phyloP scores from a whole-genome alignment of 2,113 vertebrate genomes.

The Setophaga petechia region DNA sequence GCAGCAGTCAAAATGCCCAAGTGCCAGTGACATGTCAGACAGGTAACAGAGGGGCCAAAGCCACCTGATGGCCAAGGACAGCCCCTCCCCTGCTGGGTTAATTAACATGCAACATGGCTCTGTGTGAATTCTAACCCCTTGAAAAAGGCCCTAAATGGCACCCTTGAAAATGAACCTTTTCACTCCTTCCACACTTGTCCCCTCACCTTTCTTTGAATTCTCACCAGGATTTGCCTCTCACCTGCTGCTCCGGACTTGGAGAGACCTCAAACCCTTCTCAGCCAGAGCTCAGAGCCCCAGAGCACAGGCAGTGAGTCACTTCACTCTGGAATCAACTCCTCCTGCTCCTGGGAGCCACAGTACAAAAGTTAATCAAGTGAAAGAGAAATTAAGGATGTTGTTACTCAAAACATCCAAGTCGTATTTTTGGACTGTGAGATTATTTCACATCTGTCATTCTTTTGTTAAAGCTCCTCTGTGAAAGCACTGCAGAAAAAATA shows the following conservation, averaged over 20 bases:
- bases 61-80: no score
- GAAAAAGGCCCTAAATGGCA: no score
- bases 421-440: background rate
- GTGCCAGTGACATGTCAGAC: no score
- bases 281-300: background rate
- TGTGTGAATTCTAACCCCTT: no score
- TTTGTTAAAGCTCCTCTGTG: background rate
- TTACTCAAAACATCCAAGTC: background rate
- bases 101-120: no score
- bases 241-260: background rate
- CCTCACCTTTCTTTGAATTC: no score
- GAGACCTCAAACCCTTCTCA: background rate
- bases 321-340: slow-evolving; percentile 4
- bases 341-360: background rate
- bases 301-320: background rate
- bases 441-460: background rate
- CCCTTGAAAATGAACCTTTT: no score
- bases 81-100: no score
- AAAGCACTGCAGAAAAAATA: background rate
- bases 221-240: background rate
- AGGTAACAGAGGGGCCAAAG: no score
- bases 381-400: slow-evolving; percentile 27
- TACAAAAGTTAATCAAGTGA: background rate
- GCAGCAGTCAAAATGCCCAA: no score
- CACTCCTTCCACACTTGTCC: no score